Evolutionary conservation across 2,888 invertebrate genomes (phyloP).

Genomic region (Anodontia alba): DNA sequence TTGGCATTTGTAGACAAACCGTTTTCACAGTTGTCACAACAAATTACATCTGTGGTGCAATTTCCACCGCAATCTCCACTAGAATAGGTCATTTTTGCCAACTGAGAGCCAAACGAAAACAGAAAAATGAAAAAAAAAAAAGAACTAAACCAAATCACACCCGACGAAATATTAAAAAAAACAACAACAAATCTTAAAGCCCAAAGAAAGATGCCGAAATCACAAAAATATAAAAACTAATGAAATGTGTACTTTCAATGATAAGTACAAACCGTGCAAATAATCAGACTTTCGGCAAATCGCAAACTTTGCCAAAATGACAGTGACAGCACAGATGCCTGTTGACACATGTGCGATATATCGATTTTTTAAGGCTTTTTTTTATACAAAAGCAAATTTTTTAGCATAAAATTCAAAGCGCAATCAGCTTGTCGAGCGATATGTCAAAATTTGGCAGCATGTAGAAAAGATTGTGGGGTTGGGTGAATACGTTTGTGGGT

Average conservation of each 20-base stretch:
- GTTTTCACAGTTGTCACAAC: not conserved
- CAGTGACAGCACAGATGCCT: not conserved
- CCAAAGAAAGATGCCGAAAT: not conserved
- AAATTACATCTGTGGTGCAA: not conserved
- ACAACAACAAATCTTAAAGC: not conserved
- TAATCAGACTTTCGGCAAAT: too few species aligned
- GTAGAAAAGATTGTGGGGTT: too few species aligned
- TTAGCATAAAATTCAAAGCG: not conserved
- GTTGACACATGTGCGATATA: not conserved
- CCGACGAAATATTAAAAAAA: not conserved
- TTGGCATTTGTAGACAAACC: slow-evolving; percentile 1
- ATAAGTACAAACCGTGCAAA: too few species aligned
- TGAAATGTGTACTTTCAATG: too few species aligned
- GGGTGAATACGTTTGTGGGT: too few species aligned
- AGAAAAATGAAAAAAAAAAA: not conserved
- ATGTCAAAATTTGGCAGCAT: not conserved
- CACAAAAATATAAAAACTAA: too few species aligned
- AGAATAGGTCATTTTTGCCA: not conserved
- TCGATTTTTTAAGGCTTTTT: not conserved
- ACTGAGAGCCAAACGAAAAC: not conserved
- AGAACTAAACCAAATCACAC: not conserved
- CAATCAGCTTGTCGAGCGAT: not conserved
- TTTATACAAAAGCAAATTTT: not conserved
- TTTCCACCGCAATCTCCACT: slow-evolving; percentile 8
- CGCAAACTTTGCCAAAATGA: not conserved